Evolutionary conservation across 1,140 invertebrate genomes (phyloP), one percentile per base, ranked within the genome.

Genomic region (Ptiloglossa arizonensis): DNA sequence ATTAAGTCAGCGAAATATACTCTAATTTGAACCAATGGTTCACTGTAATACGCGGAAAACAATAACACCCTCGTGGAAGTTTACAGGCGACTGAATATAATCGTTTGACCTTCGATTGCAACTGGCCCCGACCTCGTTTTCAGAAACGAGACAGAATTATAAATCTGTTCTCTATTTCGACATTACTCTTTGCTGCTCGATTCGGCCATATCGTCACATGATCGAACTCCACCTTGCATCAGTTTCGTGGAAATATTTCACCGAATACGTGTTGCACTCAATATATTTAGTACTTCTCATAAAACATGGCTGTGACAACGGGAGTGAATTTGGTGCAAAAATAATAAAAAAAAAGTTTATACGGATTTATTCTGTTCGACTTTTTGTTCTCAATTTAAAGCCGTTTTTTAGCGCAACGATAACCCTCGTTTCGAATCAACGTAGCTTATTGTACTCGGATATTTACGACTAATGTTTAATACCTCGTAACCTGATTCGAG

Each of bases 1-100:
- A 24, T 8, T 15, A 44, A 41, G 35, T 32, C 64, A 35, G 63
- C 5, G 38, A 68, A 59, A 68, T 46, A 29, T 69, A 57, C 22
- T 60, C 54, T 76, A 76, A 76, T 76, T 41, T 32, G 66, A 69
- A 76, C 69, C 57, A 76, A 76, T 76, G 73, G 54, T 46, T 41
- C 24, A 11, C 64, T 60, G 52, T 56, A 69, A 76, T n/a, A 38
- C 4, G 73, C 29, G 13, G 22, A 54, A 77, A 77, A 63, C 57
- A 62, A 77, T 57, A 59, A 22, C 56, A 44, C 13, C 38, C 17
- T 1, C 32, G 15, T 29, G 19, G 54, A 75, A 24, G 63, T 63
- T 70, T 27, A 56, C 27, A 46, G 67, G 17, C 48, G 67, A 19
- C 19, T 63, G 24, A 62, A 52, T 71, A 35, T 59, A 38, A 77